Conservation (phyloP, 2,888 invertebrate genomes). For the Polia nebulosa region DNA sequence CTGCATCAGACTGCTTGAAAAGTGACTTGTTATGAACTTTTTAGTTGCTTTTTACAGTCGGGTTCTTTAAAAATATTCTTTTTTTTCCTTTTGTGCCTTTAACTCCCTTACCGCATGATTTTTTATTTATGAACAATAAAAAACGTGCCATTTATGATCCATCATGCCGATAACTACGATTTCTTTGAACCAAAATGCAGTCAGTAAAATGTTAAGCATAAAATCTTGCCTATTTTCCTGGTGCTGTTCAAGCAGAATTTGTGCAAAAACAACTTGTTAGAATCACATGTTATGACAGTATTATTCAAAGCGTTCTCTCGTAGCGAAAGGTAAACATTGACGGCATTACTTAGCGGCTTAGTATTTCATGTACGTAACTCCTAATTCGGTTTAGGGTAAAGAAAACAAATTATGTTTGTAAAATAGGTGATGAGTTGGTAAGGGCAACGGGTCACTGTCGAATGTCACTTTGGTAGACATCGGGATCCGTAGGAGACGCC, state of each 20-base stretch:
- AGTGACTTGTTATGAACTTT: no score
- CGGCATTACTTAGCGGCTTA: constrained; percentile 9
- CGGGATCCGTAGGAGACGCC: no score
- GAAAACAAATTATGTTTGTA: not conserved
- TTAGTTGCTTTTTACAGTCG: no score
- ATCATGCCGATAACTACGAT: no score
- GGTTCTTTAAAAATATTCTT: no score
- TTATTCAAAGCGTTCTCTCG: constrained; percentile 18
- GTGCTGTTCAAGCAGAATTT: constrained; percentile 19
- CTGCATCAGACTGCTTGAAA: no score
- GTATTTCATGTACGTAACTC: constrained; percentile 12
- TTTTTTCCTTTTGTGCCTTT: no score
- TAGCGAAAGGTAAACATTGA: constrained; percentile 19
- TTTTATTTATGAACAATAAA: no score
- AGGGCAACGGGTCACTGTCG: not conserved
- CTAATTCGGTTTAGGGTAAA: constrained; percentile 10
- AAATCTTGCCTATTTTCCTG: constrained; percentile 22
- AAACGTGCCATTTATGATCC: no score
- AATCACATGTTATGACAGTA: constrained; percentile 2
- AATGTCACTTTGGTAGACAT: not conserved
- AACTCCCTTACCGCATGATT: no score
- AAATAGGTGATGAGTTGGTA: not conserved
- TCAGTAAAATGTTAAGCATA: not conserved
- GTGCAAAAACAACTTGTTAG: constrained; percentile 27
- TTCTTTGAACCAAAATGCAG: no score